Evolutionary conservation across 2,113 vertebrate species (phyloP).

Genomic region (Brachypodius melanocephalos): DNA sequence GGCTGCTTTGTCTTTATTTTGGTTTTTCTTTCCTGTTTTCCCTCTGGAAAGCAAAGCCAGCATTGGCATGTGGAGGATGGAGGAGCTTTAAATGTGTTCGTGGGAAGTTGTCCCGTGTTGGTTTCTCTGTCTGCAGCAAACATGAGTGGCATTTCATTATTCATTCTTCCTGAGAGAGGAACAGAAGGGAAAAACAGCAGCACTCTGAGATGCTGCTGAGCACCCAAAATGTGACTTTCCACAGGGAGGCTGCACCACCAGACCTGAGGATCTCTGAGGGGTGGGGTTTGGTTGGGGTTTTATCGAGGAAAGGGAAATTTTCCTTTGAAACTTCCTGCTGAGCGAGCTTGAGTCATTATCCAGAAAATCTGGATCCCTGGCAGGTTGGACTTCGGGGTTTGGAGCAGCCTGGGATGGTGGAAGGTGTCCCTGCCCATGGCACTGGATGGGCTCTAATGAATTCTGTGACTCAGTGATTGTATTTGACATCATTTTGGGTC

Average conservation of each 20-base stretch:
- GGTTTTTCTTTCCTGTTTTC: not conserved
- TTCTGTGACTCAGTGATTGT: not conserved
- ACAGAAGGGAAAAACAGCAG: not conserved
- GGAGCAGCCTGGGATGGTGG: not conserved
- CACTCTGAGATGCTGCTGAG: not conserved
- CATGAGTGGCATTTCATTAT: not conserved
- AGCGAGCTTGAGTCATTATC: not conserved
- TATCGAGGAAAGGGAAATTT: not conserved
- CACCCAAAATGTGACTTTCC: not conserved
- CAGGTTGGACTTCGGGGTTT: no score
- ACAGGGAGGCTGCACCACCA: not conserved
- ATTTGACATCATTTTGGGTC: not conserved
- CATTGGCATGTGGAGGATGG: not conserved
- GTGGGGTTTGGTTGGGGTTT: not conserved
- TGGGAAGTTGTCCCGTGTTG: not conserved
- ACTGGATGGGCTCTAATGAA: not conserved
- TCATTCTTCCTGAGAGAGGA: not conserved
- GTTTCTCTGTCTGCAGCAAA: not conserved
- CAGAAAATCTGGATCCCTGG: not conserved
- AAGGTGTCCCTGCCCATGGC: accelerated
- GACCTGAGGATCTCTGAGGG: not conserved
- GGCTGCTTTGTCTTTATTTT: not conserved
- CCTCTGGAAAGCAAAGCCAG: not conserved
- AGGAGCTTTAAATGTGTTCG: not conserved
- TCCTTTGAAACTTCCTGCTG: not conserved